phyloP scores from a whole-genome alignment of 2,888 invertebrate species.

The Tribolium freemani region DNA sequence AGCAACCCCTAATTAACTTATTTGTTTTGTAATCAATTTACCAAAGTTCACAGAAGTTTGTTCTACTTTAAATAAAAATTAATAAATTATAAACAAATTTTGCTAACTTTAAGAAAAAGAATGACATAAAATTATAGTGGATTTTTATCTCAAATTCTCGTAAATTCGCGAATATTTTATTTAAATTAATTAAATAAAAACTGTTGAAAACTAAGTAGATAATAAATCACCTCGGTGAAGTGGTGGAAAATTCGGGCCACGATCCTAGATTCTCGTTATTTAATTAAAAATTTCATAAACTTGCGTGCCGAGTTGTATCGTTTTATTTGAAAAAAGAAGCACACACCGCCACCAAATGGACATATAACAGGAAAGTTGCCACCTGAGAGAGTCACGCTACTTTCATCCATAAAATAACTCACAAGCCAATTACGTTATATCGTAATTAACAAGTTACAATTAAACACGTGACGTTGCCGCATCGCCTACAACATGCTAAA shows the following conservation, averaged over 20 bases:
- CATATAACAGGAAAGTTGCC: slow-evolving; percentile 28
- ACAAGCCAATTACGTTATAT: slow-evolving; percentile 31
- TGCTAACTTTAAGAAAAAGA: too few species aligned
- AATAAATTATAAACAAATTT: too few species aligned
- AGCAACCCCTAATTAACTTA: too few species aligned
- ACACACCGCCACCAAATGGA: slow-evolving; percentile 16
- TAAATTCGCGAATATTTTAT: too few species aligned
- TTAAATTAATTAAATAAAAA: too few species aligned
- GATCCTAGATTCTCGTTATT: slow-evolving; percentile 1
- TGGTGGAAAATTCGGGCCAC: not conserved
- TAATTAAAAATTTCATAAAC: slow-evolving; percentile 16
- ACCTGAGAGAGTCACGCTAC: slow-evolving; percentile 36
- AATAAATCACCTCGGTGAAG: not conserved
- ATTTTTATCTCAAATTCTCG: too few species aligned
- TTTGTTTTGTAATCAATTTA: too few species aligned
- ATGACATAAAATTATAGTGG: too few species aligned
- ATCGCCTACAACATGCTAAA: slow-evolving; percentile 8
- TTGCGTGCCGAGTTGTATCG: slow-evolving; percentile 15
- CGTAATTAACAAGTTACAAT: slow-evolving; percentile 38
- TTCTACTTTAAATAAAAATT: too few species aligned
- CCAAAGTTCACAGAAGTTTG: too few species aligned
- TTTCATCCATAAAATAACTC: slow-evolving; percentile 21
- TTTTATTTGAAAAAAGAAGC: slow-evolving; percentile 7
- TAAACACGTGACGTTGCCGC: slow-evolving; percentile 18
- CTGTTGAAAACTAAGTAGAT: too few species aligned